A percentile compares a stretch with the other conserved stretches of the same genome.
These are phyloP conservation scores for Regulus satrapa DNA, from an alignment of 2,113 vertebrate species.

Conservation along the genomic window DNA sequence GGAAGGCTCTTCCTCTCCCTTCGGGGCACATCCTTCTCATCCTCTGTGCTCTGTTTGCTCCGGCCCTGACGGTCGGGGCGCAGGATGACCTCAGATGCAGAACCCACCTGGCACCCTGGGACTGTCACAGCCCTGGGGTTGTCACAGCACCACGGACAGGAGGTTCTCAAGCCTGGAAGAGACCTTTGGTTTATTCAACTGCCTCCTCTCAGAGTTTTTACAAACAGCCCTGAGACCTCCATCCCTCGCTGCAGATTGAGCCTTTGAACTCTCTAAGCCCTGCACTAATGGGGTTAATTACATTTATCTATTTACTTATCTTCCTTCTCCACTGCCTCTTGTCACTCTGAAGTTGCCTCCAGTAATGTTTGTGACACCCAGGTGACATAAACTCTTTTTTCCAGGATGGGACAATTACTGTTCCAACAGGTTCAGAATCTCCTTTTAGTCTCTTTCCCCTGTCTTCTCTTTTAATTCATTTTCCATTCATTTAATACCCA, in stretches of 20 bases:
- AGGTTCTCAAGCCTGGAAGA: background rate
- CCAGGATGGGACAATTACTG: background rate
- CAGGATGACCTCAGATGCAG: background rate
- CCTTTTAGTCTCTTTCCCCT: background rate
- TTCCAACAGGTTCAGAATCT: background rate
- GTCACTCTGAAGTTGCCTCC: background rate
- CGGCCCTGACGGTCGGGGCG: background rate
- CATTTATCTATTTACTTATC: background rate
- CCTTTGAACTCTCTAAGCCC: background rate
- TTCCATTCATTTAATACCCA: background rate
- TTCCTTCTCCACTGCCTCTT: background rate
- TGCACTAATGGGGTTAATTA: conserved; percentile 22
- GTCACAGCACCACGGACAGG: background rate
- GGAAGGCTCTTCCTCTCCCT: background rate
- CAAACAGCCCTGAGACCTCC: background rate
- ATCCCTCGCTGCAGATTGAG: background rate
- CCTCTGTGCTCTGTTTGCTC: background rate
- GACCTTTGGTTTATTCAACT: background rate
- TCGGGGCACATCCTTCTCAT: background rate
- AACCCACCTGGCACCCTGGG: background rate
- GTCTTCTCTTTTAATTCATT: background rate
- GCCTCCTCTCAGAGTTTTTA: background rate
- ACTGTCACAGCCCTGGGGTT: background rate
- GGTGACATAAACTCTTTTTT: background rate
- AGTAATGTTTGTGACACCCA: background rate